Conservation (phyloP, 2,888 invertebrate species). For the Steromphala cineraria region DNA sequence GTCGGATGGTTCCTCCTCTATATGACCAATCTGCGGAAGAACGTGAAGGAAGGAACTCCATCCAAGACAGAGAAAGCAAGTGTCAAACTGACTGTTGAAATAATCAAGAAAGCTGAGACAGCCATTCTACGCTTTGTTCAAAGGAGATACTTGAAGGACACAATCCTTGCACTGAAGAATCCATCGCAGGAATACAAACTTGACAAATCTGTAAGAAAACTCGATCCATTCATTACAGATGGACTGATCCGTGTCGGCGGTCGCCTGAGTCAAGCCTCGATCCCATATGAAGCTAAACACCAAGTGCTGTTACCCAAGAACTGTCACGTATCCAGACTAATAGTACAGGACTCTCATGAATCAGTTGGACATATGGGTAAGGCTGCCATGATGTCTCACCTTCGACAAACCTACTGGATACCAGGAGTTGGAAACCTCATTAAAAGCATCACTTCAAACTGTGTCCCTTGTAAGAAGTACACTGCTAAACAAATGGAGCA, state of each 20-base stretch:
- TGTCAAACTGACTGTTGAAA: no score
- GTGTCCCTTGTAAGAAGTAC: neutral
- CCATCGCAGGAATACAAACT: neutral
- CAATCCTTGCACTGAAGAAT: neutral
- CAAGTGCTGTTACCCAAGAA: no score
- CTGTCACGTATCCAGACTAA: neutral
- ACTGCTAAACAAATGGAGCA: neutral
- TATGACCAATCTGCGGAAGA: neutral
- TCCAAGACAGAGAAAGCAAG: no score
- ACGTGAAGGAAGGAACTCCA: neutral
- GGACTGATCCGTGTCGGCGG: neutral
- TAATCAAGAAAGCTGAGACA: neutral
- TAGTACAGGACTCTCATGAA: neutral
- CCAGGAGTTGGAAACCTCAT: neutral
- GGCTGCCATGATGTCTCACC: neutral
- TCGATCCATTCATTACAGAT: neutral
- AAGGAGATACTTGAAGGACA: neutral
- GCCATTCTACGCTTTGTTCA: neutral
- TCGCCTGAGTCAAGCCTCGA: no score
- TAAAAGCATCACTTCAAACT: neutral
- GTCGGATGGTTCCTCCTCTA: neutral
- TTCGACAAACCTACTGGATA: neutral
- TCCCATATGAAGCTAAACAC: no score
- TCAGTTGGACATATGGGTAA: conserved; percentile 2
- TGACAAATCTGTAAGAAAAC: neutral